Evolutionary conservation across 2,888 invertebrate species (phyloP).

Genomic region (Ecliptopera silaceata): DNA sequence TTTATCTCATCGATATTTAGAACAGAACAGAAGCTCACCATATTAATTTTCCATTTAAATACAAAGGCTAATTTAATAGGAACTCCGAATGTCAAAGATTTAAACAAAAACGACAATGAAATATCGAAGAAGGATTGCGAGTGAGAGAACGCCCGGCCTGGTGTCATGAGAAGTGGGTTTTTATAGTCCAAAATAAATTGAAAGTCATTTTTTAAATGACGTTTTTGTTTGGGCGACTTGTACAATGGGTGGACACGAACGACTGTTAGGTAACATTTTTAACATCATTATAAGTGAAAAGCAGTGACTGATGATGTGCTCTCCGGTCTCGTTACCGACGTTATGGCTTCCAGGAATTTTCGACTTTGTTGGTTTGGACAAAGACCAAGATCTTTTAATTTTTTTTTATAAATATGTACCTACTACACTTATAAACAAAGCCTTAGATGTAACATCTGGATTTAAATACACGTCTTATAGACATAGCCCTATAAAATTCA

Average conservation of each 20-base stretch:
- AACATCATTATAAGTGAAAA: conserved; percentile 83
- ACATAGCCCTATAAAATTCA: too few species aligned
- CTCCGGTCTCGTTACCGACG: conserved; percentile 45
- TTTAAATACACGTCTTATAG: too few species aligned
- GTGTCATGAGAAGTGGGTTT: conserved; percentile 78
- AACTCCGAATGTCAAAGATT: conserved; percentile 77
- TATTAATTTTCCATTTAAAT: conserved; percentile 81
- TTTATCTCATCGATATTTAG: conserved; percentile 10
- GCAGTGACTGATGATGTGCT: conserved; percentile 70
- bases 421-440: too few species aligned
- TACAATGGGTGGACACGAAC: conserved; percentile 81
- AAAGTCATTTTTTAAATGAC: conserved; percentile 75
- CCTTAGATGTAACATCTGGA: too few species aligned
- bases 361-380: background rate
- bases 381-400: background rate
- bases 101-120: conserved; percentile 73
- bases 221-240: conserved; percentile 65
- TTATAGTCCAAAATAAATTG: conserved; percentile 79
- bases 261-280: conserved; percentile 79
- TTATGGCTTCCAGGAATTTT: conserved; percentile 48
- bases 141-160: conserved; percentile 60
- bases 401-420: background rate
- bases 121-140: conserved; percentile 71
- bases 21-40: conserved; percentile 52
- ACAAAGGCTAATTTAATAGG: conserved; percentile 83